These are phyloP conservation scores for Drosophila nebulosa DNA, from an alignment of 1,140 invertebrate species.

Conservation along the genomic window DNA sequence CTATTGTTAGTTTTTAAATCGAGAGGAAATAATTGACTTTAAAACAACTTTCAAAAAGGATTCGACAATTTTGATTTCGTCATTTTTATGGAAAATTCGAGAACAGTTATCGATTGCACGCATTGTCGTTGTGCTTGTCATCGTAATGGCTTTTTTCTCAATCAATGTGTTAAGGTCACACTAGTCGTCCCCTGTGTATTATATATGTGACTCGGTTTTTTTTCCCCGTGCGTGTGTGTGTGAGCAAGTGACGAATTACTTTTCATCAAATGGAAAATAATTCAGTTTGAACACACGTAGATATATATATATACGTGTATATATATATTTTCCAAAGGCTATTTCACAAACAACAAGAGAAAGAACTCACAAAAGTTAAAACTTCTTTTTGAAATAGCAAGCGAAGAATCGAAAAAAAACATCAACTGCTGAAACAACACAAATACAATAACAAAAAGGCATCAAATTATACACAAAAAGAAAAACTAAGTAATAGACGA, in stretches of 20 bases:
- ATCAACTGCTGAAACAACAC: neutral
- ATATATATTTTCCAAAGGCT: conserved; percentile 20
- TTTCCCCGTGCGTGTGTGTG: conserved; percentile 38
- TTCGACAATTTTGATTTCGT: too few relatives aligned
- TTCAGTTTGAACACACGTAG: conserved; percentile 72
- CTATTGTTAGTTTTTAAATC: too few relatives aligned
- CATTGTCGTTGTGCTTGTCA: too few relatives aligned
- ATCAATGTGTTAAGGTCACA: too few relatives aligned
- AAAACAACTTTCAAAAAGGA: too few relatives aligned
- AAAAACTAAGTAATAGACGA: neutral
- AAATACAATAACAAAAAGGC: neutral
- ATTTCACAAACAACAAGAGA: conserved; percentile 21
- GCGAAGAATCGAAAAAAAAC: neutral
- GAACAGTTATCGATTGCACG: too few relatives aligned
- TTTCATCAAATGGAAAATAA: conserved; percentile 80
- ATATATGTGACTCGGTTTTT: too few relatives aligned
- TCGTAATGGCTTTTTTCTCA: too few relatives aligned
- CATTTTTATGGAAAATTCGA: too few relatives aligned
- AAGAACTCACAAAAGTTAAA: neutral
- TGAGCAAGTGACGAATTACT: conserved; percentile 81
- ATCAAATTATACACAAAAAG: neutral
- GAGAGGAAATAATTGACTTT: too few relatives aligned
- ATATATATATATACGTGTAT: neutral
- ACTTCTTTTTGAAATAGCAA: neutral
- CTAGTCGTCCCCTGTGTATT: too few relatives aligned